phyloP scores from a whole-genome alignment of 2,113 vertebrate species.

The Setophaga petechia region DNA sequence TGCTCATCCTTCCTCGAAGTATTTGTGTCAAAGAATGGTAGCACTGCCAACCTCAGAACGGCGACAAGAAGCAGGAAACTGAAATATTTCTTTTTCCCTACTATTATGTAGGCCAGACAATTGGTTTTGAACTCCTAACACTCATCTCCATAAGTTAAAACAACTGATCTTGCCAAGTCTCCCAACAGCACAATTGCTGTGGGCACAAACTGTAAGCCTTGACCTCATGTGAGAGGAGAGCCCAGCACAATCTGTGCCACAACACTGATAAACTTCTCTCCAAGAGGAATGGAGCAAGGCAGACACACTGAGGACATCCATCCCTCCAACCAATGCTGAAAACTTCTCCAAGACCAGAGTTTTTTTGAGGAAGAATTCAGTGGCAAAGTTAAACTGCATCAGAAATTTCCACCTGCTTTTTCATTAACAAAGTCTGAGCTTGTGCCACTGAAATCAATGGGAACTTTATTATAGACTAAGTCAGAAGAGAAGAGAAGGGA shows the following conservation, averaged over 20 bases:
- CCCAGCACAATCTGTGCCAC: neutral
- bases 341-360: neutral
- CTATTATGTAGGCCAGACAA: neutral
- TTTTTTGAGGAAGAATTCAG: neutral
- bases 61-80: neutral
- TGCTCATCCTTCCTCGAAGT: neutral
- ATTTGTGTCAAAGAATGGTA: neutral
- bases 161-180: neutral
- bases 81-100: neutral
- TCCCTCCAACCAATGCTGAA: neutral
- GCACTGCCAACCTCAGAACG: neutral
- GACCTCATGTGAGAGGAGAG: neutral
- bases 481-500: neutral
- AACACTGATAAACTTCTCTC: neutral
- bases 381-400: neutral
- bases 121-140: neutral
- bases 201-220: rapidly evolving
- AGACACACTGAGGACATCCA: neutral
- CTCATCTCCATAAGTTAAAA: neutral
- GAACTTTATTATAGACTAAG: neutral
- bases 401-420: neutral
- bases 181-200: neutral
- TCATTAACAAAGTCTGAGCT: neutral
- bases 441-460: neutral
- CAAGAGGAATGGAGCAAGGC: neutral